These are phyloP conservation scores for Propithecus perrieri DNA, from an alignment of 2,797 vertebrate species.

Conservation along the genomic window DNA sequence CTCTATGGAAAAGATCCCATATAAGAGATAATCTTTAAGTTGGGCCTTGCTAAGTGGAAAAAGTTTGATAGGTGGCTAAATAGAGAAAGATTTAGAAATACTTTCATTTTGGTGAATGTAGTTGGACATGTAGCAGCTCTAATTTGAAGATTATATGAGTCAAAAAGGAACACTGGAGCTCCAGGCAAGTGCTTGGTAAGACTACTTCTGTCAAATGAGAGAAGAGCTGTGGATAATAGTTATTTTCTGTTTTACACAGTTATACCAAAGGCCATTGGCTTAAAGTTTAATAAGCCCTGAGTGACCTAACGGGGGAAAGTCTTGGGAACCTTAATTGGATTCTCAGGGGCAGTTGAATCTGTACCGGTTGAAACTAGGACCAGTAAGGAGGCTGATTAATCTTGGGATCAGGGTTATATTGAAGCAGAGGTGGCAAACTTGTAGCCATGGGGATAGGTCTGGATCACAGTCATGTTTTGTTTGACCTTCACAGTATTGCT, in stretches of 20 bases:
- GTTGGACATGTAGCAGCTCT: not conserved
- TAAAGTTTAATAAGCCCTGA: constrained; percentile 23
- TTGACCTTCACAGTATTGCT: not conserved
- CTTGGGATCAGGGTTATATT: not conserved
- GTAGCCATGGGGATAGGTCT: not conserved
- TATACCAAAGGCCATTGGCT: not conserved
- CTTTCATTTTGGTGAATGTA: not conserved
- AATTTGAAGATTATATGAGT: not conserved
- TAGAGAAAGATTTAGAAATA: not conserved
- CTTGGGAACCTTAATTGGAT: not conserved
- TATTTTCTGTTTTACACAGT: not conserved
- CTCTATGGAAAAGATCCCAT: not conserved
- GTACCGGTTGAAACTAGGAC: not conserved
- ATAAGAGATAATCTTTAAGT: not conserved
- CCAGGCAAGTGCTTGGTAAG: not conserved
- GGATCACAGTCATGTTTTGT: not conserved
- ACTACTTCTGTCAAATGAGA: not conserved
- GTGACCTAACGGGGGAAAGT: not conserved
- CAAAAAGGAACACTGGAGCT: not conserved
- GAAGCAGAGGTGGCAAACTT: not conserved
- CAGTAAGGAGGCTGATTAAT: not conserved
- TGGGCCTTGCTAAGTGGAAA: not conserved
- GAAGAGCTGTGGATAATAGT: not conserved
- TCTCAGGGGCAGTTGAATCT: not conserved
- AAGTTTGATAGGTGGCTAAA: not conserved